A percentile compares a stretch with the other conserved stretches of the same genome.
Evolutionary conservation across 2,797 vertebrate genomes (phyloP).

Genomic region (Menidia menidia): DNA sequence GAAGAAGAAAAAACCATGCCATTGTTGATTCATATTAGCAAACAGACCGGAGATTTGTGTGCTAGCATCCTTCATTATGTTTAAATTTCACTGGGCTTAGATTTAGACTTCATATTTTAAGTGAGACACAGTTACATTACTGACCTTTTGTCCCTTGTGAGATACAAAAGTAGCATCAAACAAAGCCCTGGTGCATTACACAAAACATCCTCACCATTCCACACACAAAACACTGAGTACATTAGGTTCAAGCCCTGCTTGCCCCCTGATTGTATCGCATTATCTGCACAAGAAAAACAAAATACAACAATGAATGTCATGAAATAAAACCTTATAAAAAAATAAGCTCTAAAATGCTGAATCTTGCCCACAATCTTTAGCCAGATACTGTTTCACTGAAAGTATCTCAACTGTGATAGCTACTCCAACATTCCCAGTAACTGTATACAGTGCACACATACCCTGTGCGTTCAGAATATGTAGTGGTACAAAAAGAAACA

Average conservation of each 20-base stretch:
- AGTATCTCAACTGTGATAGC: constrained; percentile 54
- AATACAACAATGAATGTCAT: constrained; percentile 67
- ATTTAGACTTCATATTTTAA: constrained; percentile 76
- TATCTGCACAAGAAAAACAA: constrained; percentile 71
- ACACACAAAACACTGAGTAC: constrained; percentile 79
- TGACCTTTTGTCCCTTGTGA: constrained; percentile 77
- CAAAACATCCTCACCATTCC: constrained; percentile 59
- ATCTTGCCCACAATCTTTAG: constrained; percentile 63
- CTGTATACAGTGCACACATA: constrained; percentile 75
- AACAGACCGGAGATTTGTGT: constrained; percentile 51
- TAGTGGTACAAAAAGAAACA: constrained; percentile 45
- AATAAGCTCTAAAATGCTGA: constrained; percentile 73
- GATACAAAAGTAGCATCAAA: constrained; percentile 72
- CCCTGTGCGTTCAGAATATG: constrained; percentile 74
- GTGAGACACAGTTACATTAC: constrained; percentile 72
- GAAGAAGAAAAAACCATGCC: constrained; percentile 36
- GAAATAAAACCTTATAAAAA: constrained; percentile 75
- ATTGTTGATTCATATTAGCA: constrained; percentile 51
- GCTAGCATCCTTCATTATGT: constrained; percentile 80
- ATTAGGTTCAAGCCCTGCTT: constrained; percentile 81
- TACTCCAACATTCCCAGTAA: constrained; percentile 79
- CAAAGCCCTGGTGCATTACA: constrained; percentile 62
- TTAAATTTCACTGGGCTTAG: constrained; percentile 56
- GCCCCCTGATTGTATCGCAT: constrained; percentile 73
- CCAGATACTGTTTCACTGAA: constrained; percentile 44